These are phyloP conservation scores for Rhinella marina DNA, from an alignment of 2,797 vertebrate genomes.

Conservation along the genomic window DNA sequence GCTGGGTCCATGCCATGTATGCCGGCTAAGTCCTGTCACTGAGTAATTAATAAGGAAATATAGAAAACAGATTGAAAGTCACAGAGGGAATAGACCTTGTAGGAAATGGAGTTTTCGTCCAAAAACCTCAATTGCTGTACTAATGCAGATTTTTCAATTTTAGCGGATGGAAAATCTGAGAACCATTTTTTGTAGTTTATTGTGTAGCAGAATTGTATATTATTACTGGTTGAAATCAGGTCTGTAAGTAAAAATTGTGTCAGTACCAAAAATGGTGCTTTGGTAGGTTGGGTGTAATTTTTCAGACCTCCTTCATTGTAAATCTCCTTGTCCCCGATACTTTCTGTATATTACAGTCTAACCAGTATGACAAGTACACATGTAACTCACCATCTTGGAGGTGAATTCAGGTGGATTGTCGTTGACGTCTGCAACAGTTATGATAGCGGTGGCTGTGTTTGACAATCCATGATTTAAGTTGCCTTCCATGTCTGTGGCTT, in stretches of 20 bases:
- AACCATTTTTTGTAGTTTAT: not conserved
- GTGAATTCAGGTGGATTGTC: conserved; percentile 96
- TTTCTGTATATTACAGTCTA: not conserved
- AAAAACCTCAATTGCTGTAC: not conserved
- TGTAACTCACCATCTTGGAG: conserved; percentile 84
- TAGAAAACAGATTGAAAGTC: conserved; percentile 39
- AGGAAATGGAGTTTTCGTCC: conserved; percentile 5
- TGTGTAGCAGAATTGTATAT: not conserved
- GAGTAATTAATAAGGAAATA: conserved; percentile 29
- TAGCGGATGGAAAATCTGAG: not conserved
- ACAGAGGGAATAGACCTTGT: not conserved
- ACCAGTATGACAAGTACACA: not conserved
- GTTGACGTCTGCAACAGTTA: conserved; percentile 90
- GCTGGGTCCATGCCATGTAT: conserved; percentile 18
- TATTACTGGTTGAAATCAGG: not conserved
- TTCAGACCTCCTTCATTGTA: not conserved
- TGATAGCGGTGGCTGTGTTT: conserved; percentile 93
- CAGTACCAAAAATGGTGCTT: not conserved
- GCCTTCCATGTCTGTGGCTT: conserved; percentile 96
- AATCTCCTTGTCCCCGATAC: too few species aligned
- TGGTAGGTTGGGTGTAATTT: not conserved
- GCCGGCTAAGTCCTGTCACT: conserved; percentile 7
- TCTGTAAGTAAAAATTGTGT: not conserved
- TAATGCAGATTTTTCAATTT: not conserved
- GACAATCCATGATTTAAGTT: conserved; percentile 94